phyloP scores from a whole-genome alignment of 1,140 invertebrate genomes.

The Oppia nitens region DNA sequence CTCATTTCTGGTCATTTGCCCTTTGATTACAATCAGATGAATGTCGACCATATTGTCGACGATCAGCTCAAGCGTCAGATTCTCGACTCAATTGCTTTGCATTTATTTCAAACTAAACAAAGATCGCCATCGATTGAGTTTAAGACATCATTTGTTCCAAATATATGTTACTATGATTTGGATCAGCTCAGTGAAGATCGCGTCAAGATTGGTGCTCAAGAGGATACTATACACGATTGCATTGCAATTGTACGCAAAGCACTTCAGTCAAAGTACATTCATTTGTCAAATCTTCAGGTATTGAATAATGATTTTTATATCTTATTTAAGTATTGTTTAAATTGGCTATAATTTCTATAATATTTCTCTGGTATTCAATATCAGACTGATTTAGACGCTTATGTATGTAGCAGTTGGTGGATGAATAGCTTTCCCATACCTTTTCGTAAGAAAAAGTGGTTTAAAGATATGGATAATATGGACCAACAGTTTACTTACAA shows the following conservation, averaged over 20 bases:
- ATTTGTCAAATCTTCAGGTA: not conserved
- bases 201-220: not conserved
- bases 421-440: conserved; percentile 3
- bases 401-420: conserved; percentile 6
- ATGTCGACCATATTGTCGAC: not conserved
- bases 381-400: conserved; percentile 1
- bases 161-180: too few relatives aligned
- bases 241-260: not conserved
- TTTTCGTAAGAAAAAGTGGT: conserved; percentile 2
- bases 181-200: not conserved
- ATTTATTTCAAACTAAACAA: not conserved
- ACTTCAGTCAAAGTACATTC: not conserved
- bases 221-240: not conserved
- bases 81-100: not conserved
- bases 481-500: conserved; percentile 13
- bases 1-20: conserved; percentile 29
- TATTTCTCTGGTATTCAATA: not conserved
- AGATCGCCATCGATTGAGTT: not conserved
- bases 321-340: not conserved
- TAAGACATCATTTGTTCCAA: not conserved
- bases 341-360: not conserved
- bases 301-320: not conserved
- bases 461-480: not conserved
- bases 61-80: conserved; percentile 3
- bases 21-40: conserved; percentile 5